Percentiles rank a stretch among this genome's conserved stretches.
Conservation (phyloP, 2,797 vertebrate species). For the Anguilla pacifica region DNA sequence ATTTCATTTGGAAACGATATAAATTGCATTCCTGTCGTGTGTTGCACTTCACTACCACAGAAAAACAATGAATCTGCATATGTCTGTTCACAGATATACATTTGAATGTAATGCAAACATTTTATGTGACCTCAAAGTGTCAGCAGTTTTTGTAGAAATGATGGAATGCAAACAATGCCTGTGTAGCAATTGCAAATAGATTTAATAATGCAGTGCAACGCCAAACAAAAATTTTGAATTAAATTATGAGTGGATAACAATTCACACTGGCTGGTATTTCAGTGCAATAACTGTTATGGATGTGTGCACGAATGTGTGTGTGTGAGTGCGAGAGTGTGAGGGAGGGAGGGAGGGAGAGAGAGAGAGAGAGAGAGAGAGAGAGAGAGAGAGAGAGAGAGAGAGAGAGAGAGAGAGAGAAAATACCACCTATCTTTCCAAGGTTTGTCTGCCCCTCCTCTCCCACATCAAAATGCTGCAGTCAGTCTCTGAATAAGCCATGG, state of each 20-base stretch:
- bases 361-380: constrained; percentile 25
- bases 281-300: background rate
- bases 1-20: background rate
- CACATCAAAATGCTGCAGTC: background rate
- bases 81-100: background rate
- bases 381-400: constrained; percentile 30
- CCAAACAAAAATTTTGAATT: constrained; percentile 4
- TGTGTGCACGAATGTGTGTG: background rate
- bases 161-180: background rate
- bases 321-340: background rate
- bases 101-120: background rate
- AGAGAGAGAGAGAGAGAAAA: constrained; percentile 27
- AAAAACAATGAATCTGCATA: background rate
- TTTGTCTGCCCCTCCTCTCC: background rate
- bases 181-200: background rate
- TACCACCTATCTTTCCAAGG: background rate
- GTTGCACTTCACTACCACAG: background rate
- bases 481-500: background rate
- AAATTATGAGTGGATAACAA: constrained; percentile 16
- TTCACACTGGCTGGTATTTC: constrained; percentile 6
- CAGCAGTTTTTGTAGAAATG: constrained; percentile 10
- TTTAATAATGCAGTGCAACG: background rate
- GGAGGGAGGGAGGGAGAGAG: background rate
- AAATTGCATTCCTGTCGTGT: background rate
- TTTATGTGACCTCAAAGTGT: constrained; percentile 3